Percentiles rank a stretch among this genome's conserved stretches.
These are phyloP conservation scores for Porites lobata DNA, from an alignment of 92 coral and sea anemone genomes.

Conservation along the genomic window DNA sequence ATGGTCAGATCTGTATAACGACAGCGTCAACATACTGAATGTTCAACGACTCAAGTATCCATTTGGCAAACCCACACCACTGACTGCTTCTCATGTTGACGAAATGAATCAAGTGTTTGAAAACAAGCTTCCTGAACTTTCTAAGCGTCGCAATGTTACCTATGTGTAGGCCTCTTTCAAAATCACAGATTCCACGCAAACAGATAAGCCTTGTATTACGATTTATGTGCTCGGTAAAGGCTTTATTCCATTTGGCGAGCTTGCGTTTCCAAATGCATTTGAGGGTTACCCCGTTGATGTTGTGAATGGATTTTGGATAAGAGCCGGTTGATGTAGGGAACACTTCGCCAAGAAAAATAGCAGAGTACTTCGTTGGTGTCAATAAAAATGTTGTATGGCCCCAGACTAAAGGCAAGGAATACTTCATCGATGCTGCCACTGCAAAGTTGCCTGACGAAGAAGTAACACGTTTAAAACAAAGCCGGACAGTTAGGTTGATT, in stretches of 20 bases:
- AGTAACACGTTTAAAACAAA: not conserved
- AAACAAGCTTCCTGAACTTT: not conserved
- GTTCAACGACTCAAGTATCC: not conserved
- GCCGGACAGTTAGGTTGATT: no score
- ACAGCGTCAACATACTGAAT: not conserved
- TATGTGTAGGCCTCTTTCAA: no score
- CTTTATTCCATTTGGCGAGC: conserved; percentile 52
- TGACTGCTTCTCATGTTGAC: not conserved
- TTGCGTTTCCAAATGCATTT: not conserved
- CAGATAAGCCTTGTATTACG: no score
- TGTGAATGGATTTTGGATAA: conserved; percentile 37
- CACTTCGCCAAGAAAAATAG: conserved; percentile 26
- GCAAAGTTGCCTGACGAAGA: conserved; percentile 29
- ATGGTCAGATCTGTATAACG: conserved; percentile 11
- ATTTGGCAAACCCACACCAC: not conserved
- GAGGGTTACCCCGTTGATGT: conserved; percentile 30
- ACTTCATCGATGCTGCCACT: conserved; percentile 47
- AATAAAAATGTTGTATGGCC: no score
- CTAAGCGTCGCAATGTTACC: no score
- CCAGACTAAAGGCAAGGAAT: not conserved
- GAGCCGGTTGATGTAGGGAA: not conserved
- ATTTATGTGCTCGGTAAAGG: no score
- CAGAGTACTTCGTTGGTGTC: no score
- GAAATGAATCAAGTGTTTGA: conserved; percentile 13
- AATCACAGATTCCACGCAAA: no score